Conservation (phyloP, 2,113 vertebrate genomes). For the Corythornis cristatus region DNA sequence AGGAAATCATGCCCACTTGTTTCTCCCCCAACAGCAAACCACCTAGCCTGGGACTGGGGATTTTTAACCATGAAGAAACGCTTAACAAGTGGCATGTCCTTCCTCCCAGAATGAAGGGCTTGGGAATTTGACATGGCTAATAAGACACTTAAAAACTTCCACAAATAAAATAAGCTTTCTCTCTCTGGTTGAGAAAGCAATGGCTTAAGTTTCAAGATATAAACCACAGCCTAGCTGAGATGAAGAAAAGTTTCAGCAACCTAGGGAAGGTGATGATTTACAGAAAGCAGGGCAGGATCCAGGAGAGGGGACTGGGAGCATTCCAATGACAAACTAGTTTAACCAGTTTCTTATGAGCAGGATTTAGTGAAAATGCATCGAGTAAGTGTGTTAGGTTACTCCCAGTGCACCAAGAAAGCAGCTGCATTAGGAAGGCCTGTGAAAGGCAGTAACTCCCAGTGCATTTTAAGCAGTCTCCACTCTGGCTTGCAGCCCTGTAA, state of each 20-base stretch:
- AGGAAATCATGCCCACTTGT: neutral
- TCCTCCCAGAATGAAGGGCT: neutral
- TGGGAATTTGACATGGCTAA: neutral
- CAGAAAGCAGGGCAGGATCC: constrained; percentile 50
- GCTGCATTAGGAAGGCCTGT: neutral
- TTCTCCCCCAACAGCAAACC: neutral
- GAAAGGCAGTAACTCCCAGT: neutral
- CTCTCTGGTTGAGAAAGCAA: constrained; percentile 25
- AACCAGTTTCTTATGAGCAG: constrained; percentile 54
- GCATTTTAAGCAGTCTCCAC: neutral
- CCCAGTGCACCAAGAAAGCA: neutral
- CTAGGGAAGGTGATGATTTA: constrained; percentile 66
- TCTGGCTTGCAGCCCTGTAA: neutral
- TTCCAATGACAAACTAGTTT: constrained; percentile 58
- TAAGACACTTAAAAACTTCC: neutral
- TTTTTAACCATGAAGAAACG: neutral
- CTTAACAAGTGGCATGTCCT: neutral
- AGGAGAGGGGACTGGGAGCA: neutral
- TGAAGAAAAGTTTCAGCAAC: constrained; percentile 12
- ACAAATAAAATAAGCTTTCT: neutral
- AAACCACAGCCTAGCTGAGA: neutral
- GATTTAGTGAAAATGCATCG: neutral
- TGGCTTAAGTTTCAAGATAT: constrained; percentile 22
- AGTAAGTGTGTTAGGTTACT: neutral
- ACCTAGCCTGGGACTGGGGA: neutral